Percentiles rank a stretch among this genome's conserved stretches.
Conservation (phyloP, 2,797 vertebrate species). For the Fringilla coelebs region DNA sequence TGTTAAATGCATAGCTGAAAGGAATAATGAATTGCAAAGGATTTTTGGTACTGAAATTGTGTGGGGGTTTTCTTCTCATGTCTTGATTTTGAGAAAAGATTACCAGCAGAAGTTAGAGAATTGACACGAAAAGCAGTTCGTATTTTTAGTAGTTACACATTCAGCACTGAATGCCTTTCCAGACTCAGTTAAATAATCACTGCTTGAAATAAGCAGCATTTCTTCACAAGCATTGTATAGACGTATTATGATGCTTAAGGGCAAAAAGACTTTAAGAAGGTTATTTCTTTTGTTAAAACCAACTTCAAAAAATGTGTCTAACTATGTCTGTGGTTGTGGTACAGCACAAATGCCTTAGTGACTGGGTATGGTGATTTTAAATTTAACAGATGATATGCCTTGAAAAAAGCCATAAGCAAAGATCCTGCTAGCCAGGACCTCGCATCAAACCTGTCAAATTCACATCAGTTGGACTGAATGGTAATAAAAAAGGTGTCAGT, state of each 20-base stretch:
- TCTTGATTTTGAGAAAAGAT: conserved; percentile 58
- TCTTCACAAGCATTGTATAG: neutral
- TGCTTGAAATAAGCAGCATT: conserved; percentile 34
- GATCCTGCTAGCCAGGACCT: neutral
- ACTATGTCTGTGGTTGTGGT: conserved; percentile 3
- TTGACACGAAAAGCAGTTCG: neutral
- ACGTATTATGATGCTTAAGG: neutral
- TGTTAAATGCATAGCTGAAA: conserved; percentile 33
- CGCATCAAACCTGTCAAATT: neutral
- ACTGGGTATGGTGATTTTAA: conserved; percentile 10
- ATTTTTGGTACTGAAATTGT: neutral
- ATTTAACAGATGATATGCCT: conserved; percentile 19
- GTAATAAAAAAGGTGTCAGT: neutral
- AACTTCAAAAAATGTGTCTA: conserved; percentile 18
- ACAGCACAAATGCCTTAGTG: conserved; percentile 27
- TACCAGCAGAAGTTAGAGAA: conserved; percentile 4
- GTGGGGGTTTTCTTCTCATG: conserved; percentile 14
- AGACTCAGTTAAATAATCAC: neutral
- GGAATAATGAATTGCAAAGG: conserved; percentile 13
- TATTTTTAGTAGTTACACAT: conserved; percentile 12
- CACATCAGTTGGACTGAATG: neutral
- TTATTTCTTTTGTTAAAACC: conserved; percentile 33
- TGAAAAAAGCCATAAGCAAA: neutral
- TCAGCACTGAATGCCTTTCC: neutral
- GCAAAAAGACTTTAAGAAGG: conserved; percentile 50